Evolutionary conservation across 2,797 vertebrate species (phyloP).

Genomic region (Sebastes nivosus): DNA sequence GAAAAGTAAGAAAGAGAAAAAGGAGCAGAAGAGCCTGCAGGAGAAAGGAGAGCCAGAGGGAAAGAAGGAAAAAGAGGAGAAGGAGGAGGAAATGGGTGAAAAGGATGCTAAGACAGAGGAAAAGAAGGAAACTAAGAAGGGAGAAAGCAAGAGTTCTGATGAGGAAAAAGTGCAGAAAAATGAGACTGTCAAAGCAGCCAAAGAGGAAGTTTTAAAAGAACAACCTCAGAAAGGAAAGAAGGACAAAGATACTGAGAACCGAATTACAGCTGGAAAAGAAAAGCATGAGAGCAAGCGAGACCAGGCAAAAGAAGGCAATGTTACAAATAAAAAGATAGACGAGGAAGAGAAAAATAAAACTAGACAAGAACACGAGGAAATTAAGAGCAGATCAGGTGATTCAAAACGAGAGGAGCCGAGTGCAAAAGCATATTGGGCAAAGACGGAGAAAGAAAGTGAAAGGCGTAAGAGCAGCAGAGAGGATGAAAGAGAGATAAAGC

Average conservation of each 20-base stretch:
- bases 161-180: conserved; percentile 18
- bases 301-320: not conserved
- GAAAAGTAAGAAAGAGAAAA: conserved; percentile 21
- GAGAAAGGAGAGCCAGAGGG: not conserved
- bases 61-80: not conserved
- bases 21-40: conserved; percentile 7
- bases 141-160: not conserved
- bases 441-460: not conserved
- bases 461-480: conserved; percentile 23
- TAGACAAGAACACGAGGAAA: conserved; percentile 4
- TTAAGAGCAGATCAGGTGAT: not conserved
- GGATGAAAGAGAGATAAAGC: not conserved
- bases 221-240: conserved; percentile 28
- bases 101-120: not conserved
- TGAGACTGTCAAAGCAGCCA: not conserved
- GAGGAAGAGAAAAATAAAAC: conserved; percentile 11
- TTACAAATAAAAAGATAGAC: not conserved
- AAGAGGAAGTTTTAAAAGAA: conserved; percentile 32
- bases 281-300: conserved; percentile 1
- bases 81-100: not conserved
- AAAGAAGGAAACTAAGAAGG: conserved; percentile 7
- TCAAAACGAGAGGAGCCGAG: not conserved
- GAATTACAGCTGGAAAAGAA: conserved; percentile 36
- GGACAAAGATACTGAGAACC: conserved; percentile 59
- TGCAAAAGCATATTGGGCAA: not conserved